Evolutionary conservation across 2,888 invertebrate genomes (phyloP).

Genomic region (Tubulanus polymorphus): DNA sequence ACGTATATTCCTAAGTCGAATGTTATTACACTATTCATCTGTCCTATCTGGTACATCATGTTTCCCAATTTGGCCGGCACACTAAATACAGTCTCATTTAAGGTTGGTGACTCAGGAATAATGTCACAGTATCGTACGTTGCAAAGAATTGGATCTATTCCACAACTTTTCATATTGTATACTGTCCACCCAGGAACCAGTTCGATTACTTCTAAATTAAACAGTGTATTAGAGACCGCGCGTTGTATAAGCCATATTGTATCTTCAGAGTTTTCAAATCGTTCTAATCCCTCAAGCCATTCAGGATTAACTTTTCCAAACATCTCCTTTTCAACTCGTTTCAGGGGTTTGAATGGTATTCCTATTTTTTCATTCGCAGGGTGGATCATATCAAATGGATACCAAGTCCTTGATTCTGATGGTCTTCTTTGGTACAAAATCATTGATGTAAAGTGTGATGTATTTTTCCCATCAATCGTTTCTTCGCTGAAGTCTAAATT

Average conservation of each 20-base stretch:
- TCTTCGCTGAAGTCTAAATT: conserved; percentile 11
- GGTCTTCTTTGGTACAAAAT: conserved; percentile 4
- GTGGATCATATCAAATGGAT: too few relatives aligned
- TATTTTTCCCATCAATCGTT: conserved; percentile 1
- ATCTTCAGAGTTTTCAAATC: not conserved
- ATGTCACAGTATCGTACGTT: not conserved
- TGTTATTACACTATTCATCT: not conserved
- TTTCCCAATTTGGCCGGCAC: not conserved
- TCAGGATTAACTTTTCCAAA: too few relatives aligned
- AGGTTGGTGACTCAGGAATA: conserved; percentile 3
- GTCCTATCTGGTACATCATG: not conserved
- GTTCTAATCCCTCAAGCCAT: not conserved
- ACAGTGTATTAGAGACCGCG: too few relatives aligned
- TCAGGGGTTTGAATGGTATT: not conserved
- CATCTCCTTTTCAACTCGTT: not conserved
- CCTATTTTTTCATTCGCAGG: too few relatives aligned
- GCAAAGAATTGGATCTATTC: not conserved
- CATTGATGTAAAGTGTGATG: not conserved
- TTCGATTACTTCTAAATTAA: not conserved
- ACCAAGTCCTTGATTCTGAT: too few relatives aligned
- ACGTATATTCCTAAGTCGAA: conserved; percentile 6
- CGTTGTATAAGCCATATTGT: too few relatives aligned
- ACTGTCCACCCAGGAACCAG: conserved; percentile 13
- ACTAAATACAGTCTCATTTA: not conserved
- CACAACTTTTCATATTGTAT: not conserved